Percentiles rank a stretch among this genome's conserved stretches.
phyloP scores from a whole-genome alignment of 2,797 vertebrate species.

The Gallinago stenura region DNA sequence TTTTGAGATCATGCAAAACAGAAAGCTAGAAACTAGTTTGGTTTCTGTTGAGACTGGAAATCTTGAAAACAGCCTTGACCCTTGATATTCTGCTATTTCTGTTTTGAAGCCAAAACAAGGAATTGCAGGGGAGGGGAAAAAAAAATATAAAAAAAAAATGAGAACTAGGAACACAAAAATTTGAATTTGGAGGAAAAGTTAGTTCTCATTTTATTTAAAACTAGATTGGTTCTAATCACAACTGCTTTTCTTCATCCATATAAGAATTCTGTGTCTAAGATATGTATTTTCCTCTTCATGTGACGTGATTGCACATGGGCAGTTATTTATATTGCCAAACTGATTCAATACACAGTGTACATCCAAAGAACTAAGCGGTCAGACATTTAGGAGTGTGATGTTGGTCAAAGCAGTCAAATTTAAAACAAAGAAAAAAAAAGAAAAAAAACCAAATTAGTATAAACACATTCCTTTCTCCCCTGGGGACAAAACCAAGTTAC shows the following conservation, averaged over 20 bases:
- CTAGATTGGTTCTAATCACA: neutral
- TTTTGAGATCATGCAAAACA: neutral
- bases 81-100: neutral
- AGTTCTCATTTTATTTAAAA: neutral
- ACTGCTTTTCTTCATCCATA: neutral
- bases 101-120: neutral
- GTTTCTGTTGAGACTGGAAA: neutral
- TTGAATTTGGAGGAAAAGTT: neutral
- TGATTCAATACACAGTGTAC: neutral
- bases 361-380: neutral
- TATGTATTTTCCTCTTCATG: neutral
- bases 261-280: neutral
- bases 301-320: neutral
- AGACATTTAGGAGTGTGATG: neutral
- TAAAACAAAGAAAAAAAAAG: neutral
- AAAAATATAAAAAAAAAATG: neutral
- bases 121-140: neutral
- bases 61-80: neutral
- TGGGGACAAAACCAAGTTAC: neutral
- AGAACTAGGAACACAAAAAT: neutral
- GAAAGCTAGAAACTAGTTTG: neutral
- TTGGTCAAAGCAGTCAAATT: neutral
- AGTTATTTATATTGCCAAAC: slow-evolving; percentile 41
- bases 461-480: neutral
- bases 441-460: neutral